Evolutionary conservation across 2,797 vertebrate species (phyloP).

Genomic region (Ctenochaetus hawaiiensis): DNA sequence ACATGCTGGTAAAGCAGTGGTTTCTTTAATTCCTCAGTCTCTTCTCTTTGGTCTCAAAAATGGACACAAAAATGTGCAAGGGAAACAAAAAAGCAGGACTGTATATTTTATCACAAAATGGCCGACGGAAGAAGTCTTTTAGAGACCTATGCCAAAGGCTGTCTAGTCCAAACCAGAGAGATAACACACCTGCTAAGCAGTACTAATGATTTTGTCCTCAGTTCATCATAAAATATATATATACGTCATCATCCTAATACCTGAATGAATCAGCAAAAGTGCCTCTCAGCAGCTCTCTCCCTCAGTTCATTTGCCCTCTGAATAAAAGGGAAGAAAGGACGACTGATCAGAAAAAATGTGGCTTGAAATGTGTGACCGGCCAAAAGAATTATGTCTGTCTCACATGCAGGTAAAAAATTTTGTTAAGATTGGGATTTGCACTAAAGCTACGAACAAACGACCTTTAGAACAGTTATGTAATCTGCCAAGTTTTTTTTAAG

Average conservation of each 20-base stretch:
- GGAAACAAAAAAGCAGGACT: not conserved
- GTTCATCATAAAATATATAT: constrained; percentile 43
- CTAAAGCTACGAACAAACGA: not conserved
- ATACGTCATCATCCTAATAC: constrained; percentile 48
- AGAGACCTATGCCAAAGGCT: constrained; percentile 20
- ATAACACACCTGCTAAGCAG: constrained; percentile 30
- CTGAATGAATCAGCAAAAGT: constrained; percentile 69
- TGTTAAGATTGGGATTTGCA: not conserved
- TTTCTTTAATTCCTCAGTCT: constrained; percentile 1
- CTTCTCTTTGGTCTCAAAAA: not conserved
- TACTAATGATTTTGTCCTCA: constrained; percentile 48
- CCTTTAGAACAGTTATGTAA: constrained; percentile 5
- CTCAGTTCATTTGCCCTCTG: constrained; percentile 50
- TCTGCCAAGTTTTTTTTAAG: not conserved
- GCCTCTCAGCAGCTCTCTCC: constrained; percentile 33
- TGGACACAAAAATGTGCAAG: not conserved
- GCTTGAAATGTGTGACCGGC: not conserved
- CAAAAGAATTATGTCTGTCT: not conserved
- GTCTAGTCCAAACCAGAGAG: constrained; percentile 3
- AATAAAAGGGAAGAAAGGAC: constrained; percentile 41
- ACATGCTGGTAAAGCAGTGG: constrained; percentile 89
- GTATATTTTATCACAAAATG: not conserved
- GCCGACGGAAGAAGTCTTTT: constrained; percentile 6
- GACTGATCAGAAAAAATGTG: constrained; percentile 27
- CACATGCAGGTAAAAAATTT: not conserved